Conservation (phyloP, 2,888 invertebrate species). For the Plebejus melissa region DNA sequence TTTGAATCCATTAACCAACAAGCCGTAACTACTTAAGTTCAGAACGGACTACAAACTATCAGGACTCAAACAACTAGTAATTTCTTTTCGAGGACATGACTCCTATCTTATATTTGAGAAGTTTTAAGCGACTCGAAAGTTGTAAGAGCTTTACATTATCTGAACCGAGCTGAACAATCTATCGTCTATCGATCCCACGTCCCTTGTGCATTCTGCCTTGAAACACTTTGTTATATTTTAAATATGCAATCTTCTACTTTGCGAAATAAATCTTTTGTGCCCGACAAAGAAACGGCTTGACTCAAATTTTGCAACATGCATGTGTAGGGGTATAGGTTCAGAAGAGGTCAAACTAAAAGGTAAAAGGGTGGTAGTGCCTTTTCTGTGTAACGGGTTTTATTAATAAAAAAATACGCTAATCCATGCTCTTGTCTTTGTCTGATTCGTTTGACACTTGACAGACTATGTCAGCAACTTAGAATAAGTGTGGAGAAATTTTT, state of each 20-base stretch:
- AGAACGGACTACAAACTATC: slow-evolving; percentile 3
- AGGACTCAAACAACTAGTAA: slow-evolving; percentile 14
- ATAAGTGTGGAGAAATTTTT: too few relatives aligned
- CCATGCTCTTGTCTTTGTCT: too few relatives aligned
- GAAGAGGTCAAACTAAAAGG: background rate
- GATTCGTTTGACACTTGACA: too few relatives aligned
- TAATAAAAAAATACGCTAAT: too few relatives aligned
- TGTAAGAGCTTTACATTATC: slow-evolving; percentile 61
- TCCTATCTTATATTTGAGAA: slow-evolving; percentile 23
- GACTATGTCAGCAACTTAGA: too few relatives aligned
- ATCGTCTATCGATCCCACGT: slow-evolving; percentile 70
- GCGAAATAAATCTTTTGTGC: slow-evolving; percentile 22
- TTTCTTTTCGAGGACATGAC: slow-evolving; percentile 20
- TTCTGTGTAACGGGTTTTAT: background rate
- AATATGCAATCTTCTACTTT: slow-evolving; percentile 30
- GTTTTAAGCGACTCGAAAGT: slow-evolving; percentile 32
- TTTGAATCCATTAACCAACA: background rate
- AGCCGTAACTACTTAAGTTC: slow-evolving; percentile 7
- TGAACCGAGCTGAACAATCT: slow-evolving; percentile 71
- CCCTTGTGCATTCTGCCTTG: slow-evolving; percentile 68
- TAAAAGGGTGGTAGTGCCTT: background rate
- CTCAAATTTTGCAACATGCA: background rate
- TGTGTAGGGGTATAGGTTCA: background rate
- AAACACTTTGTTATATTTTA: slow-evolving; percentile 57
- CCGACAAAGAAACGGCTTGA: background rate